These are phyloP conservation scores for Trichonephila inaurata DNA, from an alignment of 1,140 invertebrate genomes.

Conservation along the genomic window DNA sequence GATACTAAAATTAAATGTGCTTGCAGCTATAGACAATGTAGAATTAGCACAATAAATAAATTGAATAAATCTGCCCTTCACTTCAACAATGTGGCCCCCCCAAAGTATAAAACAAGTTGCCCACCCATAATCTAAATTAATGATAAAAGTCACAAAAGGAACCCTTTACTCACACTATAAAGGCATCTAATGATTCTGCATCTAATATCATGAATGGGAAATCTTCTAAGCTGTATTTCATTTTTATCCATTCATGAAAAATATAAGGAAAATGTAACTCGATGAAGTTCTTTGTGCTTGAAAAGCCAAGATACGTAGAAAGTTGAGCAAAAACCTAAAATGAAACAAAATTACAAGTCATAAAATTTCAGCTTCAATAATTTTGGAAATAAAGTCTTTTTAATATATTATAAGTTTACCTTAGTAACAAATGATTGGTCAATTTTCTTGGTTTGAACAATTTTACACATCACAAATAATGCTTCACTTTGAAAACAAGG, in stretches of 20 bases:
- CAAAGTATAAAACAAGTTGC: too few relatives aligned
- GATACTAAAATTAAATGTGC: too few relatives aligned
- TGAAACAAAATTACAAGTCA: background rate
- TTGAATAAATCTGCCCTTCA: too few relatives aligned
- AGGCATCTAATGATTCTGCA: background rate
- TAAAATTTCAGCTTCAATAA: background rate
- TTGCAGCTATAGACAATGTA: too few relatives aligned
- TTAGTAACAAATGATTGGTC: slow-evolving; percentile 24
- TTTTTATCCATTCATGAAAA: slow-evolving; percentile 52
- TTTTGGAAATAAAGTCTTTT: background rate
- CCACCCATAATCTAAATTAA: too few relatives aligned
- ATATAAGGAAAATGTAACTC: slow-evolving; percentile 58
- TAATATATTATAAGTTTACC: background rate
- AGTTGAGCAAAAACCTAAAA: slow-evolving; percentile 58
- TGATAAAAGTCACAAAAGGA: background rate
- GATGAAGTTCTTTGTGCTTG: slow-evolving; percentile 31
- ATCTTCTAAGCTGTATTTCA: slow-evolving; percentile 40
- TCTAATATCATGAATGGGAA: slow-evolving; percentile 58
- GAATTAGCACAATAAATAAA: too few relatives aligned
- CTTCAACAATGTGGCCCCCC: too few relatives aligned
- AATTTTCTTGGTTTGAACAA: background rate
- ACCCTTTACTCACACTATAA: slow-evolving; percentile 41
- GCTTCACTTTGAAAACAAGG: slow-evolving; percentile 68
- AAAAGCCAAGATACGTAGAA: slow-evolving; percentile 26
- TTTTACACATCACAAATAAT: slow-evolving; percentile 48